Conservation (phyloP, 2,888 invertebrate genomes). For the Callinectes sapidus region DNA sequence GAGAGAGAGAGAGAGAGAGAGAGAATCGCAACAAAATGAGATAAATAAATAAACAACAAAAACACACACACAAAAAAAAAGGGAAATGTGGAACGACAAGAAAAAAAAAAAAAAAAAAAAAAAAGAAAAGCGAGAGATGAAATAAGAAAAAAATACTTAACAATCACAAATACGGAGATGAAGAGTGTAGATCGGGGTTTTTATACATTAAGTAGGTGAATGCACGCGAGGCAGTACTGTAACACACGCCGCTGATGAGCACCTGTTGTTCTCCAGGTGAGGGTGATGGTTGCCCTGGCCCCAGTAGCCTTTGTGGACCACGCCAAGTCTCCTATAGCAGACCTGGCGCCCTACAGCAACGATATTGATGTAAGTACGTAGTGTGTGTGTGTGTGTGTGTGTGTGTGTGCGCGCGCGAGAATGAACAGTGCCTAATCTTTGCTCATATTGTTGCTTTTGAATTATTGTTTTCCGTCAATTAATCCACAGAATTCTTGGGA, state of each 20-base stretch:
- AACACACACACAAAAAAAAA: too few relatives aligned
- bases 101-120: too few relatives aligned
- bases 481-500: neutral
- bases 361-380: slow-evolving; percentile 79
- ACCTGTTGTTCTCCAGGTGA: slow-evolving; percentile 56
- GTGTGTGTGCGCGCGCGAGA: too few relatives aligned
- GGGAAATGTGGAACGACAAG: too few relatives aligned
- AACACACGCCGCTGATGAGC: neutral
- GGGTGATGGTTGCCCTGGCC: slow-evolving; percentile 74
- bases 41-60: too few relatives aligned
- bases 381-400: neutral
- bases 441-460: neutral
- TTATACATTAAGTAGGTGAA: neutral
- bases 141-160: too few relatives aligned
- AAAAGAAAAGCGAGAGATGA: too few relatives aligned
- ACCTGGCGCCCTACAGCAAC: slow-evolving; percentile 82
- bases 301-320: slow-evolving; percentile 82
- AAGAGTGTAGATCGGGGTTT: too few relatives aligned
- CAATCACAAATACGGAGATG: too few relatives aligned
- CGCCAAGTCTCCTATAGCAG: slow-evolving; percentile 82
- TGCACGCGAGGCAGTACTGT: neutral
- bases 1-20: too few relatives aligned
- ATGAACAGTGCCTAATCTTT: neutral
- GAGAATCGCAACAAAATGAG: too few relatives aligned
- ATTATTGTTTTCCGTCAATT: neutral